These are phyloP conservation scores for Parotia lawesii DNA, from an alignment of 2,113 vertebrate species.

Conservation along the genomic window DNA sequence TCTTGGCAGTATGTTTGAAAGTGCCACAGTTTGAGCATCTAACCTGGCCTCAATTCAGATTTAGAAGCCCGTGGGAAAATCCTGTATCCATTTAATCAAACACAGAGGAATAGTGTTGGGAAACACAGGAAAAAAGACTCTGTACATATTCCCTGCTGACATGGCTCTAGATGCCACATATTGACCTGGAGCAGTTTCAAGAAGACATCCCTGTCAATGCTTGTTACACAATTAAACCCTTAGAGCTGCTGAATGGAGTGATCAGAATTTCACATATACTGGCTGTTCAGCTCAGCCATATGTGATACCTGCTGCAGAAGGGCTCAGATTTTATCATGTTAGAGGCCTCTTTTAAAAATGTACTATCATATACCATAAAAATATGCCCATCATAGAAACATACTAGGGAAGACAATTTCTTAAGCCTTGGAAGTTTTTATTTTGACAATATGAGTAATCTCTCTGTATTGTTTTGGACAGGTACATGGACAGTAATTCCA, in stretches of 20 bases:
- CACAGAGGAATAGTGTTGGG: background rate
- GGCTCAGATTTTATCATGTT: background rate
- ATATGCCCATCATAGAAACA: background rate
- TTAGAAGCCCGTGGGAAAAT: background rate
- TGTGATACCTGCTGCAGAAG: background rate
- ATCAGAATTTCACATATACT: background rate
- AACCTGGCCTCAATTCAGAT: conserved; percentile 7
- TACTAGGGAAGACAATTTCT: background rate
- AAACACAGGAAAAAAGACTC: background rate
- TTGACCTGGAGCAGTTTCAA: background rate
- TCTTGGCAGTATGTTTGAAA: background rate
- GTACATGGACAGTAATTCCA: background rate
- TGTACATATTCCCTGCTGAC: background rate
- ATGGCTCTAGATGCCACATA: background rate
- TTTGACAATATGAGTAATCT: background rate
- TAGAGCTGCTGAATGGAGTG: background rate
- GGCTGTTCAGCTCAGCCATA: background rate
- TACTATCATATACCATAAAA: background rate
- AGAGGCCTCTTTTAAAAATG: background rate
- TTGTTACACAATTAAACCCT: background rate
- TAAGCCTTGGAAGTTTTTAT: background rate
- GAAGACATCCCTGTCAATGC: background rate
- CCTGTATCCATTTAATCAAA: background rate
- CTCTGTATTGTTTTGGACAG: background rate
- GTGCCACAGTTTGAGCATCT: background rate